phyloP scores from a whole-genome alignment of 2,888 invertebrate species.

The Ophonus ardosiacus region DNA sequence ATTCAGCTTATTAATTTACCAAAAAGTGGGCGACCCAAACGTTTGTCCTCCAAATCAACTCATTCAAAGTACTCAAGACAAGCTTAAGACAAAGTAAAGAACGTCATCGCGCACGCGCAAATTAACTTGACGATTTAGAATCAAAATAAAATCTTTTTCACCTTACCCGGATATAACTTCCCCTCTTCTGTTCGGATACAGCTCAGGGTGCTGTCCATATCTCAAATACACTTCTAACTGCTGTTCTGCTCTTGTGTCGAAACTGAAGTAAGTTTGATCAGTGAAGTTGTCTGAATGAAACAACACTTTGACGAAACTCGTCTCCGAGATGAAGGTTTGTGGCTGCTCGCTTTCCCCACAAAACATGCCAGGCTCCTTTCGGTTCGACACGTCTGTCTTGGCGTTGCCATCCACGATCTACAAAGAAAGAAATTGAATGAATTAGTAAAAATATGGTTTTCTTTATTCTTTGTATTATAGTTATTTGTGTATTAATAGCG shows the following conservation, averaged over 20 bases:
- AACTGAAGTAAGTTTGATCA: slow-evolving; percentile 92
- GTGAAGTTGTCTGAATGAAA: slow-evolving; percentile 96
- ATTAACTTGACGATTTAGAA: no score
- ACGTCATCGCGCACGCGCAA: no score
- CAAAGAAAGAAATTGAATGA: slow-evolving; percentile 70
- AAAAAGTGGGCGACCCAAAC: no score
- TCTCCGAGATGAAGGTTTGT: slow-evolving; percentile 96
- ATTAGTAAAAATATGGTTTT: background rate
- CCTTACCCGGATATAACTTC: slow-evolving; percentile 91
- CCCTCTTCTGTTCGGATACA: slow-evolving; percentile 93
- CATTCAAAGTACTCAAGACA: no score
- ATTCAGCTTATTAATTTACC: no score
- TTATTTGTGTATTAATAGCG: no score
- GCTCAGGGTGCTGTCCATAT: slow-evolving; percentile 95
- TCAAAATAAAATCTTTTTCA: background rate
- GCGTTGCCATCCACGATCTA: slow-evolving; percentile 95
- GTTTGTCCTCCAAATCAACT: no score
- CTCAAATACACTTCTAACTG: slow-evolving; percentile 93
- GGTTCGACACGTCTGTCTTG: slow-evolving; percentile 91
- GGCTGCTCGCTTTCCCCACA: slow-evolving; percentile 96
- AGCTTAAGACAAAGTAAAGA: no score
- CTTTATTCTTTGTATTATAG: no score
- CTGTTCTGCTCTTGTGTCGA: slow-evolving; percentile 92
- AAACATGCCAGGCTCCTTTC: slow-evolving; percentile 92
- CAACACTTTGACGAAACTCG: slow-evolving; percentile 93